These are phyloP conservation scores for Seira sanloemensis DNA, from an alignment of 2,888 invertebrate species.

Conservation along the genomic window DNA sequence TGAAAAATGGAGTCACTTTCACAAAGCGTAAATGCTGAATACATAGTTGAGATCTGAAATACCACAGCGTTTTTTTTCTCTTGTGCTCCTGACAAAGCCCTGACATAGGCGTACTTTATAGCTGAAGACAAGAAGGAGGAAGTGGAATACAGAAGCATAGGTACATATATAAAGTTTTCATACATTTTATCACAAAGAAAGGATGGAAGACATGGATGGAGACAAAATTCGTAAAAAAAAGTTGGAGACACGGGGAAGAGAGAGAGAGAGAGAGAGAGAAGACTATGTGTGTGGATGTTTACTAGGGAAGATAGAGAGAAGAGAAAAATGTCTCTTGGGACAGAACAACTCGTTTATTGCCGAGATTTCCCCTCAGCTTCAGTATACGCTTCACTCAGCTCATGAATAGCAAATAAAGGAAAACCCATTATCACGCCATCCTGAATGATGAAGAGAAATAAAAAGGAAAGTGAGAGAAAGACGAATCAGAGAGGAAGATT, in stretches of 20 bases:
- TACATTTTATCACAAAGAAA: neutral
- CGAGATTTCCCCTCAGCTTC: slow-evolving; percentile 71
- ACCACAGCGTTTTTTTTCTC: slow-evolving; percentile 13
- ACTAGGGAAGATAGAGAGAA: slow-evolving; percentile 20
- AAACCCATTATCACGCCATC: slow-evolving; percentile 72
- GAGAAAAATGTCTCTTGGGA: slow-evolving; percentile 64
- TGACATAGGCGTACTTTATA: neutral
- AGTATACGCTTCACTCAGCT: slow-evolving; percentile 70
- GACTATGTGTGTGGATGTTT: neutral
- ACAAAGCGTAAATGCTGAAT: neutral
- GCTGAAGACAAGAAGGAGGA: neutral
- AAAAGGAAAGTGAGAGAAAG: slow-evolving; percentile 37
- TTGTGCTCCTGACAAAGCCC: neutral
- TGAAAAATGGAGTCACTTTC: no score
- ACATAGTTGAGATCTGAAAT: neutral
- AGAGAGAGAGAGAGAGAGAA: slow-evolving; percentile 1
- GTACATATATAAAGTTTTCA: neutral
- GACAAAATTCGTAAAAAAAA: no score
- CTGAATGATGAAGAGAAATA: slow-evolving; percentile 61
- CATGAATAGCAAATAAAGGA: slow-evolving; percentile 73
- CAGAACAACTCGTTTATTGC: slow-evolving; percentile 72
- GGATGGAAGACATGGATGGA: slow-evolving; percentile 3
- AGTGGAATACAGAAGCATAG: neutral
- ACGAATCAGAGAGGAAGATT: slow-evolving; percentile 63
- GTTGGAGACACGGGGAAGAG: slow-evolving; percentile 18